phyloP scores from a whole-genome alignment of 2,888 invertebrate genomes.

The Napeogenes sylphis region DNA sequence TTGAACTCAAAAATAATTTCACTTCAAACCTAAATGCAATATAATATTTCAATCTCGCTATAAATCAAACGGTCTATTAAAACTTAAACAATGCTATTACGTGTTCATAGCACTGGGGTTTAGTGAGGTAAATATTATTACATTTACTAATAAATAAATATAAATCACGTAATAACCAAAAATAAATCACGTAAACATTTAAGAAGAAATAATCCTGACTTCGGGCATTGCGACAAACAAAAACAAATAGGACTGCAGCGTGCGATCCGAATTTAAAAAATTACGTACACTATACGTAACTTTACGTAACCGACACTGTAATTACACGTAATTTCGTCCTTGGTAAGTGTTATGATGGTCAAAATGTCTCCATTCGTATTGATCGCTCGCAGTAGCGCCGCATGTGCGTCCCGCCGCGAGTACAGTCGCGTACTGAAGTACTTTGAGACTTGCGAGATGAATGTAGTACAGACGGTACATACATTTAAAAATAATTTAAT shows the following conservation, averaged over 20 bases:
- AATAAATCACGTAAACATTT: not conserved
- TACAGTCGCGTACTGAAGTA: conserved; percentile 59
- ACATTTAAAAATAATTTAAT: not conserved
- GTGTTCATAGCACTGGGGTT: no score
- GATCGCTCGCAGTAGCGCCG: conserved; percentile 30
- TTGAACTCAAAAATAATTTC: no score
- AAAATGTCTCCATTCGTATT: conserved; percentile 30
- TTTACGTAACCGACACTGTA: not conserved
- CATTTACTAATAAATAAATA: no score
- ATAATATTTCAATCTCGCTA: no score
- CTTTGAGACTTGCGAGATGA: conserved; percentile 27
- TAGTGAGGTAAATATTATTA: no score
- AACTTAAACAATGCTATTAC: no score
- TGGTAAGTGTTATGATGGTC: conserved; percentile 13
- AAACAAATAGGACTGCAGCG: not conserved
- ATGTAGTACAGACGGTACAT: conserved; percentile 18
- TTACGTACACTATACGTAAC: not conserved
- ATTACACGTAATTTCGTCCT: conserved; percentile 37
- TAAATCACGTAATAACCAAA: not conserved
- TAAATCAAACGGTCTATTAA: no score
- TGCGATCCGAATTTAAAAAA: not conserved
- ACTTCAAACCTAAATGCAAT: no score
- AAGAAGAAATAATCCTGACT: not conserved
- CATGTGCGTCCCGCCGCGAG: conserved; percentile 53
- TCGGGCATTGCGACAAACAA: not conserved